These are phyloP conservation scores for Coilia nasus DNA, from an alignment of 2,797 vertebrate genomes.

Conservation along the genomic window DNA sequence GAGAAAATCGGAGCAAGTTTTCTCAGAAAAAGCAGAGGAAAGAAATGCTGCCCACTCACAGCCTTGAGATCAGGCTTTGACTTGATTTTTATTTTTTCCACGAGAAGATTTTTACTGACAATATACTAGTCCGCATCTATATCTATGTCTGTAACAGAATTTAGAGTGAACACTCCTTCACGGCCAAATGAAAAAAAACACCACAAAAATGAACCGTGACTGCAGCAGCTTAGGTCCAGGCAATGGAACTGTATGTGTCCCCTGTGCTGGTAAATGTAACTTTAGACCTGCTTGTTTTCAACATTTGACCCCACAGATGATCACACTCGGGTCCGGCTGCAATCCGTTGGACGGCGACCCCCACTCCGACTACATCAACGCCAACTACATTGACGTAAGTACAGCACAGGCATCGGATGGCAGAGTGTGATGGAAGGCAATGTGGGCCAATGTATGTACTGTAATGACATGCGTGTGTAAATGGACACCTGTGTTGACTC, in stretches of 20 bases:
- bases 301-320: constrained; percentile 90
- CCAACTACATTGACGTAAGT: constrained; percentile 97
- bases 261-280: constrained; percentile 76
- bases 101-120: background rate
- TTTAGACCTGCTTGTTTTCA: constrained; percentile 77
- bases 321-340: constrained; percentile 93
- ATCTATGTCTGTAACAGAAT: background rate
- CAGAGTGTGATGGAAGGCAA: background rate
- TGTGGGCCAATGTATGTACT: background rate
- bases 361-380: constrained; percentile 97
- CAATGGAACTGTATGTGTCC: constrained; percentile 31
- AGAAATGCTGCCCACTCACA: background rate
- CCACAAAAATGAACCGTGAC: background rate
- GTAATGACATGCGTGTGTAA: background rate
- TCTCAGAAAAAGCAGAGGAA: background rate
- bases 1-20: background rate
- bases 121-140: background rate
- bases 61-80: background rate
- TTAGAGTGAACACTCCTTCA: background rate
- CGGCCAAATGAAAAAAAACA: background rate
- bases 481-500: background rate
- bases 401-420: background rate
- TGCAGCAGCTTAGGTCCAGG: background rate
- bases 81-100: background rate
- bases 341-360: constrained; percentile 93